Evolutionary conservation across 1,140 invertebrate genomes (phyloP).

Genomic region (Scaptomyza graminum): DNA sequence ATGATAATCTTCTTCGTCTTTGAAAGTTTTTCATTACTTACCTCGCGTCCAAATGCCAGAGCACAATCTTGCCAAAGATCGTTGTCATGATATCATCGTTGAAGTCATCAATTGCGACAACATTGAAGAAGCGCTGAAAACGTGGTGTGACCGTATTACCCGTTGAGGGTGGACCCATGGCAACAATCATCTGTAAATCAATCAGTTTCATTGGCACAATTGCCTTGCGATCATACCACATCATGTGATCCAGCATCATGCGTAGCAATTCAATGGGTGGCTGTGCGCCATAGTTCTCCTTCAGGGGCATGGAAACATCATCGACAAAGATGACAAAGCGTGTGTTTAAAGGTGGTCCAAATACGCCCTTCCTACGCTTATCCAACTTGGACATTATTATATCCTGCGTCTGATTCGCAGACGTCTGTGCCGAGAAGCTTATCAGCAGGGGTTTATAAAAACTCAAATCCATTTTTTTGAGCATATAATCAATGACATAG

Average conservation of each 20-base stretch:
- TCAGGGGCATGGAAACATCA: constrained; percentile 96
- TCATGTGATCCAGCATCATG: constrained; percentile 95
- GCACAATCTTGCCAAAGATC: constrained; percentile 95
- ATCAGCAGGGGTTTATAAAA: constrained; percentile 94
- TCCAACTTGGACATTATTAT: constrained; percentile 98
- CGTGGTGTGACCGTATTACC: constrained; percentile 93
- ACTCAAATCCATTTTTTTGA: constrained; percentile 92
- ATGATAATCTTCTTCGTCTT: too few species aligned
- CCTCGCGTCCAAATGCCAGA: constrained; percentile 97
- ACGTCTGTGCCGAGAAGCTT: constrained; percentile 97
- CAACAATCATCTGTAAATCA: constrained; percentile 94
- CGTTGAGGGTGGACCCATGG: constrained; percentile 93
- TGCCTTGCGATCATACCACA: constrained; percentile 97
- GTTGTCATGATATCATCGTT: constrained; percentile 92
- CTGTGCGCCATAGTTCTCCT: constrained; percentile 94
- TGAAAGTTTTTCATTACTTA: constrained; percentile 63
- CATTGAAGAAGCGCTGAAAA: constrained; percentile 96
- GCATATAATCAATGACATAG: constrained; percentile 93
- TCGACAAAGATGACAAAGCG: constrained; percentile 96
- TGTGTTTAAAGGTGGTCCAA: constrained; percentile 95
- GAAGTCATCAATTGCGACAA: constrained; percentile 95
- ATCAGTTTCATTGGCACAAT: constrained; percentile 92
- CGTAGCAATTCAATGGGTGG: constrained; percentile 95
- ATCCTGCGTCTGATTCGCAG: constrained; percentile 96
- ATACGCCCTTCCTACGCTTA: constrained; percentile 97